Conservation (phyloP, 1,140 invertebrate species). For the Atta colombica region DNA sequence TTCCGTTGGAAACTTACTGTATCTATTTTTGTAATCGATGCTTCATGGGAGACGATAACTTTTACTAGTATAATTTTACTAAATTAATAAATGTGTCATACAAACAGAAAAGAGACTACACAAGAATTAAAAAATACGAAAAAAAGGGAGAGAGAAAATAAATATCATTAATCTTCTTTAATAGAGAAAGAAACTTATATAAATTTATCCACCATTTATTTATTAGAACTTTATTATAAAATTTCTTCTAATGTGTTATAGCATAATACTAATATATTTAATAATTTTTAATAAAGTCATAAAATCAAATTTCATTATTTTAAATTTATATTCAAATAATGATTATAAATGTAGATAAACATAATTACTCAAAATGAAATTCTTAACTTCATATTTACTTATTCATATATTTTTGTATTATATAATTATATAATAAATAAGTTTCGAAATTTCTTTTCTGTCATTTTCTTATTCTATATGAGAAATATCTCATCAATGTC, state of each 20-base stretch:
- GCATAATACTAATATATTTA: background rate
- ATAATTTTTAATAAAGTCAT: background rate
- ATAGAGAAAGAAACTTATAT: background rate
- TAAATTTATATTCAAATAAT: slow-evolving; percentile 7
- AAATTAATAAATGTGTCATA: background rate
- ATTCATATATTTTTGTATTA: slow-evolving; percentile 2
- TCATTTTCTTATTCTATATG: background rate
- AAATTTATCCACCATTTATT: background rate
- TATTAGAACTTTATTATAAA: background rate
- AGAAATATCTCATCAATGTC: background rate
- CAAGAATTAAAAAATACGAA: background rate
- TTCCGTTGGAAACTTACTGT: slow-evolving; percentile 31
- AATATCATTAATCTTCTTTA: background rate
- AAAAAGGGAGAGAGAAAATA: background rate
- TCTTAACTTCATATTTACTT: background rate
- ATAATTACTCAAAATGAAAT: background rate
- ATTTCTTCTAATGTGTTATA: background rate
- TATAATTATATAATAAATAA: background rate
- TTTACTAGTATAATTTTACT: background rate
- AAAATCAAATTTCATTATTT: slow-evolving; percentile 6
- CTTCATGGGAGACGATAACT: slow-evolving; percentile 2
- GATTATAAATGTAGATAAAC: background rate
- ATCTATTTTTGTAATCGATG: background rate
- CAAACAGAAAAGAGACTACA: background rate
- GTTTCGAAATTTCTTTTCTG: background rate